Base-by-base conservation (phyloP, 2,888 invertebrate species). In the Tupiocoris notatus region DNA sequence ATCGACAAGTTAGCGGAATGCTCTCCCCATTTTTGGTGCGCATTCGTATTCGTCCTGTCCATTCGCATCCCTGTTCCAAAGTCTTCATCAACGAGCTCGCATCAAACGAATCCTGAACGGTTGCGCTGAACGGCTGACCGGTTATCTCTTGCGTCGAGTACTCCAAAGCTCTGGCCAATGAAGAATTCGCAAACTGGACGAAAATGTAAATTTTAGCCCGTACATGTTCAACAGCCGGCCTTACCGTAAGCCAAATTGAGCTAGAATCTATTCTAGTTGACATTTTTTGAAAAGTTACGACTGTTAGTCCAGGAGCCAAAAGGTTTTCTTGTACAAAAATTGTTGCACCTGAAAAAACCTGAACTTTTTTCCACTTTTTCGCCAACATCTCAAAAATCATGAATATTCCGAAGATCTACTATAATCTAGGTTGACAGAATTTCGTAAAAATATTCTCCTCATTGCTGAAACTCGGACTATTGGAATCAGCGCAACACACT, bases 131-230 rank as follows among this genome's bases (percentile, higher is more conserved):
- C 81, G 87, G 87, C 83, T 86, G 88, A 16, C 89, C 89, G 21
- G 88, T 81, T 25, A 89, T 84, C 79, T 91, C 91, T 70, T 89
- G 89, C 81, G 86, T 86, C 80, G 88, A 87, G 84, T 88, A 90
- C 58, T 95, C 95, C 79, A 95, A 87, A 80, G 93, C 86, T 79
- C 91, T 90, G 85, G 95, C 94, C 84, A 92, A 92, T 21, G 94
- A 90, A 82, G 91, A 90, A 85, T 96, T 96, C 80, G 93, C 91
- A 83, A 94, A 92, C 93, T 96, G 87, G 64, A 85, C 84, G 25
- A 73, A 80, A 65, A 62, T 39, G 23, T 16, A 67, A 57, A 1
- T 6, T 9, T 65, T 12, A 16, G 20, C 3, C 64, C n/a, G n/a
- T n/a, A n/a, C n/a, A n/a, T n/a, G n/a, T n/a, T n/a, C n/a, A 63